Evolutionary conservation across 1,140 invertebrate species (phyloP), one percentile per base, ranked within the genome.

Genomic region (honey bee (Apis mellifera)): DNA sequence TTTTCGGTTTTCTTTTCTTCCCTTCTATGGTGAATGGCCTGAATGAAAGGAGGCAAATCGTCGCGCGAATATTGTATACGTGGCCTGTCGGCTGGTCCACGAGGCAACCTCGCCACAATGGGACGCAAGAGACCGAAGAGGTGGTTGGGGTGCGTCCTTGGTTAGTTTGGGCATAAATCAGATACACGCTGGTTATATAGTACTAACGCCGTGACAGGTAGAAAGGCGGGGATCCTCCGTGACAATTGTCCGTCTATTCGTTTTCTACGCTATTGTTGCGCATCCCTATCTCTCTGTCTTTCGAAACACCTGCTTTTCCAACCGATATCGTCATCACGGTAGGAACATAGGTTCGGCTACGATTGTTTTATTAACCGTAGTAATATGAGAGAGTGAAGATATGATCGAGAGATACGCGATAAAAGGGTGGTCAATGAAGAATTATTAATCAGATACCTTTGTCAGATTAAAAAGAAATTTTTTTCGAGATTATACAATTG

Each of bases 21-120:
- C 13, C 13, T 42, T 57, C n/a, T 65, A 62, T 57, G 64, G 60
- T 52, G 78, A 70, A 78, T 42, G 77, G 64, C 9, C 64, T 74
- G 76, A 85, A 77, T 85, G 85, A 82, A 84, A 78, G 66, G 59
- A 71, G 57, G 50, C 78, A 68, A 84, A 82, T 82, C 79, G 80
- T 79, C 80, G 77, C 82, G 78, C 83, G 79, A 86, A 86, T 84
- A 78, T 83, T 75, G 65, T 85, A 64, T 60, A 64, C 66, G 80
- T 59, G 48, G 66, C 62, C 68, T 55, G 54, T 59, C 73, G 21
- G 57, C 17, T 72, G 15, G 42, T 68, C 73, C 75, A 76, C 60
- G 72, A 73, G 65, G 66, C 57, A n/a, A 71, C 48, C 62, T 75
- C 23, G 42, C 66, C 68, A 84, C 83, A 82, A 82, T 84, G 72